A percentile compares a stretch with the other conserved stretches of the same genome.
Evolutionary conservation across 2,888 invertebrate genomes (phyloP).

Genomic region (Apamea anceps): DNA sequence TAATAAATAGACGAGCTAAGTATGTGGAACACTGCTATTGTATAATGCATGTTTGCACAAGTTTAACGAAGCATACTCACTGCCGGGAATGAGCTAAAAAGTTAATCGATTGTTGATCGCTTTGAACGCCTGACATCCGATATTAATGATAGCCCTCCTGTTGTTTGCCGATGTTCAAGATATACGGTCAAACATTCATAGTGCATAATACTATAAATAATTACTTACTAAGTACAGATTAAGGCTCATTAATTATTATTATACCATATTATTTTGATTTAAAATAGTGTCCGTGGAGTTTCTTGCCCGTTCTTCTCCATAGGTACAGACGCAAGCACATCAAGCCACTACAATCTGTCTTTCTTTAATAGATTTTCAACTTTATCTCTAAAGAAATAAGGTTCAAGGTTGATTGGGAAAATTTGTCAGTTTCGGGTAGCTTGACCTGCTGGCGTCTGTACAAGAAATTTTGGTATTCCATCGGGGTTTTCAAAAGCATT

Average conservation of each 20-base stretch:
- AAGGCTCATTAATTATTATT: no score
- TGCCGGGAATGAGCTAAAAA: slow-evolving; percentile 6
- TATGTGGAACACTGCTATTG: background rate
- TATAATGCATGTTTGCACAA: slow-evolving; percentile 7
- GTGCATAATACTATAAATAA: background rate
- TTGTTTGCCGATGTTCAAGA: background rate
- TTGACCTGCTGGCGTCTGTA: background rate
- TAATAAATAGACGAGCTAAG: background rate
- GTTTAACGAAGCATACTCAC: slow-evolving; percentile 7
- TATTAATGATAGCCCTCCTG: background rate
- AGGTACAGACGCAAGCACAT: no score
- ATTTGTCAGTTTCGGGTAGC: no score
- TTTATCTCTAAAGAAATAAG: no score
- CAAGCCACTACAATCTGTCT: no score
- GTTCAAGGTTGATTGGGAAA: no score
- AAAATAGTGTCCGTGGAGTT: no score
- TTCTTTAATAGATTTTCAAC: no score
- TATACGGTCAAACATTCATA: background rate
- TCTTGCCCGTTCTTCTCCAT: no score
- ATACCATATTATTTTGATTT: no score
- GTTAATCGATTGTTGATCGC: slow-evolving; percentile 13
- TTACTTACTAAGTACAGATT: background rate
- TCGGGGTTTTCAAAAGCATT: background rate
- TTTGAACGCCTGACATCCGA: background rate
- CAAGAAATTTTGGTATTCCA: background rate